Evolutionary conservation across 1,140 invertebrate species (phyloP).

Genomic region (Drosophila sechellia): DNA sequence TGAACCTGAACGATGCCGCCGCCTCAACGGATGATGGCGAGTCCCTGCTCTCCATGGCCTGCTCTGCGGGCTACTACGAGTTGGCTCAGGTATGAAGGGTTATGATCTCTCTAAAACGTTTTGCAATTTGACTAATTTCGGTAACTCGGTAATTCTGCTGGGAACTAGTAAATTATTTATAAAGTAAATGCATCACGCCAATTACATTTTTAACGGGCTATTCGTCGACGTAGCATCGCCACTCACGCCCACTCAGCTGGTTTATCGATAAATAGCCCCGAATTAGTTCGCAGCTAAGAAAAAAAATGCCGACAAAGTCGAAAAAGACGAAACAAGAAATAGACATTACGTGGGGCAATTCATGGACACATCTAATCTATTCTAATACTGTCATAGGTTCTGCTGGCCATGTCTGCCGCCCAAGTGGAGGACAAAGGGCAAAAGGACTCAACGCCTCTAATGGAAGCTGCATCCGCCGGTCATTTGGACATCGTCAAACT

Average conservation of each 20-base stretch:
- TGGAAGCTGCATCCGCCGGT: conserved; percentile 98
- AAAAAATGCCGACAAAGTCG: not conserved
- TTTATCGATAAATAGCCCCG: conserved; percentile 31
- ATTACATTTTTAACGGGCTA: not conserved
- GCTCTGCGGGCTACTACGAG: conserved; percentile 97
- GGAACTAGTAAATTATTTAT: too few relatives aligned
- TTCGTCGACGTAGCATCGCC: conserved; percentile 21
- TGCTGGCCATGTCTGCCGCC: conserved; percentile 98
- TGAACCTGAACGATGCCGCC: conserved; percentile 93
- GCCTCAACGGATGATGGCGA: conserved; percentile 97
- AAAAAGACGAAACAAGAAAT: not conserved
- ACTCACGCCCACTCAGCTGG: not conserved
- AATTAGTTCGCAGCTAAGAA: conserved; percentile 1
- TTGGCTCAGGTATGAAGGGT: conserved; percentile 90
- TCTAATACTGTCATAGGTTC: conserved; percentile 87
- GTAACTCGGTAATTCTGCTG: too few relatives aligned
- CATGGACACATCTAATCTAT: not conserved
- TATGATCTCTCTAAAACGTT: too few relatives aligned
- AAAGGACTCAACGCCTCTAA: conserved; percentile 98
- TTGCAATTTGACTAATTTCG: too few relatives aligned
- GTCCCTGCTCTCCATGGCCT: conserved; percentile 95
- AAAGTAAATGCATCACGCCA: too few relatives aligned
- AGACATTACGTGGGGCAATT: not conserved
- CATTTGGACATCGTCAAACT: conserved; percentile 97
- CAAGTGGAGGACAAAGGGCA: conserved; percentile 97